Evolutionary conservation across 2,888 invertebrate genomes (phyloP).

Genomic region (Achlya flavicornis): DNA sequence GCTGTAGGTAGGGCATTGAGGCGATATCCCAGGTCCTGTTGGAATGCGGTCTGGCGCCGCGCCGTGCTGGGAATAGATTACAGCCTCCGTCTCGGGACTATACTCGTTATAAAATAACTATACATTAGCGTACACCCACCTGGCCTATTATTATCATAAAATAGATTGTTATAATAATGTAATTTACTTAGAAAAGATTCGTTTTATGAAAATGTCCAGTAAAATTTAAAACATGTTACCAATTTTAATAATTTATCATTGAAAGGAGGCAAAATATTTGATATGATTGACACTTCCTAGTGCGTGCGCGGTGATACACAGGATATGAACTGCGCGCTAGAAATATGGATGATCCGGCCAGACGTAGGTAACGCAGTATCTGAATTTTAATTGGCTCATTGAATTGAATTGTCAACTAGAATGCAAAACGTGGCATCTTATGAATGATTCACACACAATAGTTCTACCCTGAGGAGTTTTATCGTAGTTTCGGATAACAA

Average conservation of each 20-base stretch:
- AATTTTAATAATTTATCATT: background rate
- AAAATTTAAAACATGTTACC: background rate
- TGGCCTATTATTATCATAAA: constrained; percentile 17
- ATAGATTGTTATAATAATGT: background rate
- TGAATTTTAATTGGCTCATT: constrained; percentile 78
- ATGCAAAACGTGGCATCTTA: constrained; percentile 61
- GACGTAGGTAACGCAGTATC: constrained; percentile 64
- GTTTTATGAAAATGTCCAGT: background rate
- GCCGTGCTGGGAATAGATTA: constrained; percentile 73
- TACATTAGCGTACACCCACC: constrained; percentile 28
- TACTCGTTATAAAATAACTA: constrained; percentile 56
- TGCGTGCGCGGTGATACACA: constrained; percentile 57
- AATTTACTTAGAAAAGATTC: background rate
- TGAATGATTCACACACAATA: constrained; percentile 61
- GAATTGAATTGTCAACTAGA: constrained; percentile 71
- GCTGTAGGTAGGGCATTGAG: constrained; percentile 69
- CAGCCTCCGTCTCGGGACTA: constrained; percentile 42
- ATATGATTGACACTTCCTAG: constrained; percentile 65
- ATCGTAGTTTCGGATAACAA: constrained; percentile 4
- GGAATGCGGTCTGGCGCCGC: constrained; percentile 81
- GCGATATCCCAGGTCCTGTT: constrained; percentile 68
- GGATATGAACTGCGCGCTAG: constrained; percentile 69
- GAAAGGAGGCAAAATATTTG: constrained; percentile 14
- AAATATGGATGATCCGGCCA: constrained; percentile 75
- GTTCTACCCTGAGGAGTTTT: constrained; percentile 33